Percentiles rank a stretch among this genome's conserved stretches.
Evolutionary conservation across 2,888 invertebrate species (phyloP).

Genomic region (Asteroscopus sphinx): DNA sequence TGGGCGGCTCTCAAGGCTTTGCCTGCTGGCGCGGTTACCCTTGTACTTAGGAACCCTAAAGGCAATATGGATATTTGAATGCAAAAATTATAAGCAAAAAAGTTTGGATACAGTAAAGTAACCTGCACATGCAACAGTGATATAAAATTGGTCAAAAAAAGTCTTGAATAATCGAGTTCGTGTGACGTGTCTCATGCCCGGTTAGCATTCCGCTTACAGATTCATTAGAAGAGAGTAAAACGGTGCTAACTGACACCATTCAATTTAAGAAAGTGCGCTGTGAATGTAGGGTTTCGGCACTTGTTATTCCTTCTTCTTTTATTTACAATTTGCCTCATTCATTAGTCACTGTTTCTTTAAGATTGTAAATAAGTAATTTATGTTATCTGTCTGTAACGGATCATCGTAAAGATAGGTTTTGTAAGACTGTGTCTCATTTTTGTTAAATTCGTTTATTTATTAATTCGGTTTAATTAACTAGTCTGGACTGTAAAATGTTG

Average conservation of each 20-base stretch:
- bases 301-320: conserved; percentile 55
- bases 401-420: conserved; percentile 55
- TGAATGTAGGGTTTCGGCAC: conserved; percentile 54
- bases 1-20: conserved; percentile 98
- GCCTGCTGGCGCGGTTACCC: conserved; percentile 94
- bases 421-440: conserved; percentile 60
- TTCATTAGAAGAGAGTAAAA: conserved; percentile 64
- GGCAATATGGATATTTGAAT: conserved; percentile 52
- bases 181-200: conserved; percentile 60
- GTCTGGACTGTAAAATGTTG: conserved; percentile 53
- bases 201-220: conserved; percentile 65
- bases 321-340: conserved; percentile 67
- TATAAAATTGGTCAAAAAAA: conserved; percentile 43
- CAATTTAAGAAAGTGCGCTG: conserved; percentile 66
- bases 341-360: conserved; percentile 66
- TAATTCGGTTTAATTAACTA: conserved; percentile 60
- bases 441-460: conserved; percentile 59
- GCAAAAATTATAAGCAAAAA: conserved; percentile 25
- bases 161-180: conserved; percentile 60
- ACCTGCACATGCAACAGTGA: conserved; percentile 30
- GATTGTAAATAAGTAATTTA: conserved; percentile 62
- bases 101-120: conserved; percentile 30
- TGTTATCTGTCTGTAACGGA: conserved; percentile 53
- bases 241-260: conserved; percentile 66
- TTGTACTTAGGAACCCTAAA: conserved; percentile 85